Base-by-base conservation (phyloP, 2,113 vertebrate genomes). In the Xenopus borealis region DNA sequence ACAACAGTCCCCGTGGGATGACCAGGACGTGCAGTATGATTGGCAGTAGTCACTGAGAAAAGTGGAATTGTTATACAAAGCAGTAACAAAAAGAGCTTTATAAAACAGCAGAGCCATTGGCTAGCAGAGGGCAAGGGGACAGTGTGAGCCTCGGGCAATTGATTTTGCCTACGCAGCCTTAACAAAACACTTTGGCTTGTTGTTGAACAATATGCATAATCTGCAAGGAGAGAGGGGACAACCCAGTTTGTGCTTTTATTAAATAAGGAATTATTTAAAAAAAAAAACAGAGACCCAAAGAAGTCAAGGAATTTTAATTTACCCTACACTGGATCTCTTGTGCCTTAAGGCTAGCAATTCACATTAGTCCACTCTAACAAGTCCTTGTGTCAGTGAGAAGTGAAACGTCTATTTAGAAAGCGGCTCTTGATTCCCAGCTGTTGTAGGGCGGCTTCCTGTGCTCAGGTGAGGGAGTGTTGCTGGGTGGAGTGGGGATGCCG, bases 181-280 rank as follows among this genome's bases (percentile, higher is more conserved):
- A 74, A 88, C 83, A 79, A 85, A 92, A 87, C 89, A 89, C 90
- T 92, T 92, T 92, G 93, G 90, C 91, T 92, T 82, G 68, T 88
- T 84, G 40, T 82, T 90, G 88, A 81, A 87, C 88, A 84, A 75
- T 73, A 19, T 66, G 11, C 53, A 69, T 76, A 61, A 10, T 63
- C 52, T 68, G 40, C 18, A 16, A 78, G 53, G 20, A 61, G 14
- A 61, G 14, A 1, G 55, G 16, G 12, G 9, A 14, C 23, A 68
- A 18, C 16, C 11, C 33, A 52, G n/a, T 20, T 20, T 53, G 66
- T 69, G 72, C 72, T 62, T 75, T 67, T 52, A n/a, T 55, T 55
- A 55, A 55, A 55, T 55, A 55, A 55, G 18, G n/a, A 55, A 55
- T 40, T 10, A 50, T 12, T 50, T n/a, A n/a, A n/a, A n/a, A 50